A percentile compares a stretch with the other conserved stretches of the same genome.
phyloP scores from a whole-genome alignment of 2,113 vertebrate genomes.

The Cephalopterus ornatus region DNA sequence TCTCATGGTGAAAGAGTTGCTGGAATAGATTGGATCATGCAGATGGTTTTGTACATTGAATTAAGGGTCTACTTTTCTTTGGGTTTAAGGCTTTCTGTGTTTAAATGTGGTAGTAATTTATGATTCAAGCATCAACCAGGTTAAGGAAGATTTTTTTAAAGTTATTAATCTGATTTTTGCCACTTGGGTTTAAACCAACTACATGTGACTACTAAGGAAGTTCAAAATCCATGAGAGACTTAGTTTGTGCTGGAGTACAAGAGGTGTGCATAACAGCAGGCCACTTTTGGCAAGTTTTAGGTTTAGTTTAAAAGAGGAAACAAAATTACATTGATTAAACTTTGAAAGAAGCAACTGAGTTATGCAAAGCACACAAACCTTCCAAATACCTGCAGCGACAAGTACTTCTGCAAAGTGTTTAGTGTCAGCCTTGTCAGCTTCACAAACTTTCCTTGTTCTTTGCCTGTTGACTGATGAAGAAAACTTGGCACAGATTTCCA shows the following conservation, averaged over 20 bases:
- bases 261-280: neutral
- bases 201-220: neutral
- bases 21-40: neutral
- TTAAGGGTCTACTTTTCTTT: neutral
- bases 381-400: neutral
- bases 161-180: neutral
- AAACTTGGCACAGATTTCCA: neutral
- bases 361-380: neutral
- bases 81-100: neutral
- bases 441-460: neutral
- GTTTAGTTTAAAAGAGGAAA: neutral
- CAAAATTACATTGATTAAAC: neutral
- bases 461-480: neutral
- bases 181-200: neutral
- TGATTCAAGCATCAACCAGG: neutral
- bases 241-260: neutral
- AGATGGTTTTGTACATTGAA: neutral
- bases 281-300: neutral
- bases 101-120: neutral
- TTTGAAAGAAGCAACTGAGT: neutral
- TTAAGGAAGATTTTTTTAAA: neutral
- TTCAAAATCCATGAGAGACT: neutral
- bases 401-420: neutral
- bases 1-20: neutral
- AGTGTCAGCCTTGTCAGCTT: neutral